Conservation (phyloP, 2,888 invertebrate genomes). For the Dastarcus helophoroides region DNA sequence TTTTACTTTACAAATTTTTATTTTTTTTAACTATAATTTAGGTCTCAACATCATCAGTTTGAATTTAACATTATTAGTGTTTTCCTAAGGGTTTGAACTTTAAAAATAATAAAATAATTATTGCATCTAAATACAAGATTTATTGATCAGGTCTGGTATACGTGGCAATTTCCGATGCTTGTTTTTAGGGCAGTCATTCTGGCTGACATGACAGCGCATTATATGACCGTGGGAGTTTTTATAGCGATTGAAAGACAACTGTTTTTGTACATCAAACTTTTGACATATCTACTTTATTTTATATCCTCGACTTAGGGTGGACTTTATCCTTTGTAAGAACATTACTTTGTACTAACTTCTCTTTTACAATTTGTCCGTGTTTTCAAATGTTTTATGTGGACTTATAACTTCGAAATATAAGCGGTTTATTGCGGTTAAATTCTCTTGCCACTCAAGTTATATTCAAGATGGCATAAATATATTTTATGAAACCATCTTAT, state of each 20-base stretch:
- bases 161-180: constrained; percentile 3
- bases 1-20: too few relatives aligned
- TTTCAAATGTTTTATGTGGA: not conserved
- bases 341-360: not conserved
- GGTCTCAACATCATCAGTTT: too few relatives aligned
- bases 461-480: too few relatives aligned
- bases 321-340: not conserved
- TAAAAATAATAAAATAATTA: too few relatives aligned
- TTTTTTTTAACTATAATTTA: too few relatives aligned
- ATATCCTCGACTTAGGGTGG: constrained; percentile 7
- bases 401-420: not conserved
- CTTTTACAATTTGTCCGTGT: not conserved
- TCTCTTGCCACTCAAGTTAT: too few relatives aligned
- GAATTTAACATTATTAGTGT: too few relatives aligned
- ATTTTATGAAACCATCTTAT: too few relatives aligned
- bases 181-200: constrained; percentile 7
- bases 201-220: constrained; percentile 25
- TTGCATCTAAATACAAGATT: too few relatives aligned
- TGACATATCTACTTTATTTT: constrained; percentile 23
- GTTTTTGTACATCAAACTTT: constrained; percentile 29
- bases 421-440: not conserved
- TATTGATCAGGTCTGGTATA: constrained; percentile 6
- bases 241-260: constrained; percentile 27
- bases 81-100: too few relatives aligned
- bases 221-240: constrained; percentile 23